These are phyloP conservation scores for Nemotelus pantherinus DNA, from an alignment of 2,888 invertebrate species.

Conservation along the genomic window DNA sequence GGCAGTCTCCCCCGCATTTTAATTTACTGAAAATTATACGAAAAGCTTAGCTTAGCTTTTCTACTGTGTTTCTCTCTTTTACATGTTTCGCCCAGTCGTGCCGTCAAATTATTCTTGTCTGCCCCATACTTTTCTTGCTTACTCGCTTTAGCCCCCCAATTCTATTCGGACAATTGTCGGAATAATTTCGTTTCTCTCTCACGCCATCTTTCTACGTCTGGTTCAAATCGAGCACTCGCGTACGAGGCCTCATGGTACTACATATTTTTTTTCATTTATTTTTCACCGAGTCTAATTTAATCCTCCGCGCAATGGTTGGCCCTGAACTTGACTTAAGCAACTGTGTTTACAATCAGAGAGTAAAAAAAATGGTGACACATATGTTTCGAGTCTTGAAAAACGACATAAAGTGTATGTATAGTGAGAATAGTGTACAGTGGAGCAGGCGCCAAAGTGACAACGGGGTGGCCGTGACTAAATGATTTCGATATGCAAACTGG, in stretches of 20 bases:
- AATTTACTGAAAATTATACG: background rate
- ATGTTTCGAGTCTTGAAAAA: slow-evolving; percentile 8
- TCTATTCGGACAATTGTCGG: too few species aligned
- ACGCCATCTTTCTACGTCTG: background rate
- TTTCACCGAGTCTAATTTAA: slow-evolving; percentile 41
- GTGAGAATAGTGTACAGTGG: background rate
- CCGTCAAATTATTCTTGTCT: too few species aligned
- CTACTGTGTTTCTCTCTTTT: background rate
- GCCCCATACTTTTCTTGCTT: too few species aligned
- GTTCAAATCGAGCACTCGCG: background rate
- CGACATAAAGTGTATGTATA: background rate
- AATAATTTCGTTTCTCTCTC: background rate
- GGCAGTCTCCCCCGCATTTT: background rate
- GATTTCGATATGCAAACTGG: too few species aligned
- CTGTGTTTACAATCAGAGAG: slow-evolving; percentile 35
- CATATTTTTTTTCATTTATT: background rate
- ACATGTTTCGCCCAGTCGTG: too few species aligned
- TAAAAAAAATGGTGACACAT: slow-evolving; percentile 35
- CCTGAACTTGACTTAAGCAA: slow-evolving; percentile 43
- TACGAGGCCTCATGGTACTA: background rate
- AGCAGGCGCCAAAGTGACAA: too few species aligned
- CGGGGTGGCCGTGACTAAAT: too few species aligned
- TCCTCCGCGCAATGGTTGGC: slow-evolving; percentile 44
- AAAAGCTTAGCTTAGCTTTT: slow-evolving; percentile 15
- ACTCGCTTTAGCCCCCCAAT: too few species aligned